phyloP scores from a whole-genome alignment of 2,113 vertebrate species.

The Perca fluviatilis region DNA sequence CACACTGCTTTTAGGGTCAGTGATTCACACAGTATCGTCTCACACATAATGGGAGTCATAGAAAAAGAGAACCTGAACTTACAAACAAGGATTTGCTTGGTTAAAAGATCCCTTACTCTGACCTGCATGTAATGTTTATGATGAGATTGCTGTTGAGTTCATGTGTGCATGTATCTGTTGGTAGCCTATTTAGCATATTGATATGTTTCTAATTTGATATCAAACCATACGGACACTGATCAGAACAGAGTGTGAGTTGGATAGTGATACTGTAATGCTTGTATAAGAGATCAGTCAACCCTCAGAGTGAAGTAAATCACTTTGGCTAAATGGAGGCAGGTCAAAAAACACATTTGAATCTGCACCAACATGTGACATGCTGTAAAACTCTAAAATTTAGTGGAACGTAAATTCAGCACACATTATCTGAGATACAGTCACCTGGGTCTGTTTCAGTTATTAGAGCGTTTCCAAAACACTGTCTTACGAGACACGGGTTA shows the following conservation, averaged over 20 bases:
- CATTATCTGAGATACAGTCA: slow-evolving; percentile 23
- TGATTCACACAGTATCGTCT: slow-evolving; percentile 16
- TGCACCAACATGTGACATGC: slow-evolving; percentile 27
- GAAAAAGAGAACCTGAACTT: slow-evolving; percentile 18
- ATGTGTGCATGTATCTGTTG: slow-evolving; percentile 10
- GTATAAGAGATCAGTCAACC: slow-evolving; percentile 14
- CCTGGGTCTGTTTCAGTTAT: slow-evolving; percentile 34
- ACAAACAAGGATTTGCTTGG: slow-evolving; percentile 26
- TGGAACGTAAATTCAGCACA: slow-evolving; percentile 37
- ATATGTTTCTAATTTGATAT: slow-evolving; percentile 20
- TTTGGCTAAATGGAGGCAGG: slow-evolving; percentile 21
- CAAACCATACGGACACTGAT: slow-evolving; percentile 19
- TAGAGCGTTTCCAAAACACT: slow-evolving; percentile 42
- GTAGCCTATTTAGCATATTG: not conserved
- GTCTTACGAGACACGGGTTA: slow-evolving; percentile 27
- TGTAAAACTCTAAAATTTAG: slow-evolving; percentile 49
- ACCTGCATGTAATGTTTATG: slow-evolving; percentile 19
- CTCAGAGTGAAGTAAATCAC: slow-evolving; percentile 38
- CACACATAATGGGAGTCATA: slow-evolving; percentile 22
- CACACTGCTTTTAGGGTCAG: not conserved
- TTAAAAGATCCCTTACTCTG: slow-evolving; percentile 11
- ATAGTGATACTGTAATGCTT: slow-evolving; percentile 11
- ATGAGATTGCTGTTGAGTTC: slow-evolving; percentile 20
- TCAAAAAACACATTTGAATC: slow-evolving; percentile 38
- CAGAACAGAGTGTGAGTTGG: slow-evolving; percentile 26